These are phyloP conservation scores for Puntigrus tetrazona DNA, from an alignment of 2,113 vertebrate genomes.

Conservation along the genomic window DNA sequence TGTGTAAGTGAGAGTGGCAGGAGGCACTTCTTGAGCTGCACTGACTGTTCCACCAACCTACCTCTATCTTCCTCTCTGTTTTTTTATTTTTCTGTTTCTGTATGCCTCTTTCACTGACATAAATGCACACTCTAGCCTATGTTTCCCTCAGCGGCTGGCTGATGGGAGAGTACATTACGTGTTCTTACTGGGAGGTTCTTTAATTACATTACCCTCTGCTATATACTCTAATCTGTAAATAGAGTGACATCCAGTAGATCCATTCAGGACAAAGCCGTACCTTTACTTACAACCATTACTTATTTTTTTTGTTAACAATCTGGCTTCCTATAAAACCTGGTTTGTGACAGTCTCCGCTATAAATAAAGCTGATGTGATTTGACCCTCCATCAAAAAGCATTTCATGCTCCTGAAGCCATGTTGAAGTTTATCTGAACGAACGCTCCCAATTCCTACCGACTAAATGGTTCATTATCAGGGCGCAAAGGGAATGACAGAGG, in stretches of 20 bases:
- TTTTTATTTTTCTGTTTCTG: slow-evolving; percentile 17
- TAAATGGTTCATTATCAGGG: slow-evolving; percentile 63
- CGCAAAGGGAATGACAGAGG: slow-evolving; percentile 51
- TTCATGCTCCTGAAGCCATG: slow-evolving; percentile 60
- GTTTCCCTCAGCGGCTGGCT: neutral
- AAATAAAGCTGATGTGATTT: slow-evolving; percentile 3
- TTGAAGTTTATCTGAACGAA: slow-evolving; percentile 63
- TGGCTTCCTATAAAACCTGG: neutral
- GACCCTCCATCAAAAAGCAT: slow-evolving; percentile 56
- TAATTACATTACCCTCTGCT: slow-evolving; percentile 20
- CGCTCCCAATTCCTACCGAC: slow-evolving; percentile 58
- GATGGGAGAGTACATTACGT: neutral
- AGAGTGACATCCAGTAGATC: neutral
- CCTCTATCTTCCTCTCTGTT: slow-evolving; percentile 50
- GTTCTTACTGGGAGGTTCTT: neutral
- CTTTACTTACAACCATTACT: neutral
- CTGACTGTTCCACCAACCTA: slow-evolving; percentile 58
- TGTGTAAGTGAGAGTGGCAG: slow-evolving; percentile 66
- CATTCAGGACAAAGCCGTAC: neutral
- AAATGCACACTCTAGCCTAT: slow-evolving; percentile 25
- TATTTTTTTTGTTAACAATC: neutral
- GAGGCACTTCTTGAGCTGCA: slow-evolving; percentile 57
- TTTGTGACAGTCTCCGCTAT: neutral
- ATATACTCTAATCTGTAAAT: neutral
- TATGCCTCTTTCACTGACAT: slow-evolving; percentile 34